Evolutionary conservation across 2,888 invertebrate species (phyloP).

Genomic region (Drosophila robusta): DNA sequence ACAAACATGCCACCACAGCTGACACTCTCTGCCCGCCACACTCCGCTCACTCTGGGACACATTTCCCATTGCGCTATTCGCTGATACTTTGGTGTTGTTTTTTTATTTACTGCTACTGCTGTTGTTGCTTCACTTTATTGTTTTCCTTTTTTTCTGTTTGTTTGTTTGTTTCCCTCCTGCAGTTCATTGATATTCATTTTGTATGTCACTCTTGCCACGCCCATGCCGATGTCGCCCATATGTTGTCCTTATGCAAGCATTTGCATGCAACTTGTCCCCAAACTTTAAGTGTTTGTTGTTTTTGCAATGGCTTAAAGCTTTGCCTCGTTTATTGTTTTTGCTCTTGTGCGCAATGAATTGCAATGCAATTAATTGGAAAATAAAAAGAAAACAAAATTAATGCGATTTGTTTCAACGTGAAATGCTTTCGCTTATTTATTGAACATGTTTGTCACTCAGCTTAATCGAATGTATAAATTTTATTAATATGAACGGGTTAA

Average conservation of each 20-base stretch:
- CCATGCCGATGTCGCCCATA: conserved; percentile 35
- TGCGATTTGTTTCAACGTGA: conserved; percentile 48
- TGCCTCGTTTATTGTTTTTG: conserved; percentile 20
- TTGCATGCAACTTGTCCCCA: conserved; percentile 21
- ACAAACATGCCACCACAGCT: conserved; percentile 19
- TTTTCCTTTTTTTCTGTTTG: conserved; percentile 28
- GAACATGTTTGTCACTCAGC: neutral
- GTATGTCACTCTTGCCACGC: conserved; percentile 58
- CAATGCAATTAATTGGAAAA: conserved; percentile 57
- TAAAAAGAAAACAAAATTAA: conserved; percentile 34
- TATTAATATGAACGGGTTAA: neutral
- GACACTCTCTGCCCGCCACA: neutral
- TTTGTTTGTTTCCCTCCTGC: conserved; percentile 41
- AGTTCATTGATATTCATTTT: conserved; percentile 71
- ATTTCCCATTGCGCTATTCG: conserved; percentile 39
- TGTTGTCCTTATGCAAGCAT: conserved; percentile 22
- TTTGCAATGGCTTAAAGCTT: conserved; percentile 22
- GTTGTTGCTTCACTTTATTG: conserved; percentile 16
- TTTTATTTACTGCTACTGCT: conserved; percentile 48
- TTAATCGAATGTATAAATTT: conserved; percentile 2
- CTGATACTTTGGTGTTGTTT: conserved; percentile 35
- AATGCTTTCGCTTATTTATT: conserved; percentile 1
- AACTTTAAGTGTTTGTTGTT: conserved; percentile 1
- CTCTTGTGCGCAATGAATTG: conserved; percentile 40
- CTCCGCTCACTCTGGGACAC: conserved; percentile 2